Conservation (phyloP, 1,140 invertebrate species). For the Rhynchophorus ferrugineus region DNA sequence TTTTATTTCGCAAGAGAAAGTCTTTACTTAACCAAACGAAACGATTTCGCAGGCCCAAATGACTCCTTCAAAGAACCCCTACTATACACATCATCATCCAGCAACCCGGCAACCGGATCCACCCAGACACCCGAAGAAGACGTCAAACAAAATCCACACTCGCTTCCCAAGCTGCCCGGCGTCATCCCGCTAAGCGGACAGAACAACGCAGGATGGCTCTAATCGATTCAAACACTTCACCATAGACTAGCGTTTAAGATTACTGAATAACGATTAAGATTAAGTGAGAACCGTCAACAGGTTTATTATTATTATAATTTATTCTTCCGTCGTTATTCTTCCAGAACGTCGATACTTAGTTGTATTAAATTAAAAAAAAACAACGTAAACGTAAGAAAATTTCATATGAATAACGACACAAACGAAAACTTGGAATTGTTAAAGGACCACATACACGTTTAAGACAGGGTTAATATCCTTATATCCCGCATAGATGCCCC, state of each 20-base stretch:
- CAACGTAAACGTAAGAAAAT: no score
- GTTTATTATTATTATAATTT: background rate
- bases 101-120: conserved; percentile 37
- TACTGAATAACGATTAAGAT: no score
- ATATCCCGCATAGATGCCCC: conserved; percentile 9
- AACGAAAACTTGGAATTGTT: conserved; percentile 2
- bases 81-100: conserved; percentile 38
- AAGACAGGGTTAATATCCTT: conserved; percentile 8
- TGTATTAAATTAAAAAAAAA: no score
- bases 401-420: no score
- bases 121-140: conserved; percentile 41
- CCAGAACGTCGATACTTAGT: no score
- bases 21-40: no score
- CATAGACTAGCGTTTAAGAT: no score
- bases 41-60: conserved; percentile 4
- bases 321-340: no score
- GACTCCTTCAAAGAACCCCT: conserved; percentile 39
- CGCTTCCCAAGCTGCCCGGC: conserved; percentile 49
- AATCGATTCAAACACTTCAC: no score
- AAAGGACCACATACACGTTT: background rate
- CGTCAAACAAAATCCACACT: conserved; percentile 27
- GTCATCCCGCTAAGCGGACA: conserved; percentile 57
- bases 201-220: conserved; percentile 55
- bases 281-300: no score
- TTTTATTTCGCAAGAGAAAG: no score